Base-by-base conservation (phyloP, 2,113 vertebrate genomes). In the Silurus glanis region DNA sequence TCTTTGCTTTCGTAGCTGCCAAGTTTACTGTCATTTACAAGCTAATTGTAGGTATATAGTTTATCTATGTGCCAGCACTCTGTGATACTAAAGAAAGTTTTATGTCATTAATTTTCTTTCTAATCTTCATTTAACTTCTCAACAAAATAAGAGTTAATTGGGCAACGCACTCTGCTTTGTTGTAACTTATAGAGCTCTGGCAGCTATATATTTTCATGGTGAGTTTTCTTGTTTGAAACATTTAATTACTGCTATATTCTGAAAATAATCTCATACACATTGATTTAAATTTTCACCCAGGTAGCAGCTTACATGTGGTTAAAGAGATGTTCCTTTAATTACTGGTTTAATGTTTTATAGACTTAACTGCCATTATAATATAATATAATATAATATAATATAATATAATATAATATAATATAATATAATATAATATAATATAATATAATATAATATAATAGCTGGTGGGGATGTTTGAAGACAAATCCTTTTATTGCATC, bases 171-270 rank as follows among this genome's bases (percentile, higher is more conserved):
- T 79, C 75, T 78, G 47, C 84, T 80, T 86, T 86, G 74, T 88
- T 86, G 55, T 82, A 80, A 64, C 28, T 28, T 86, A 86, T 83
- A 88, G 56, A 83, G 64, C 74, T 80, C 62, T 53, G 61, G 51
- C 72, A 86, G 72, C 71, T 80, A 83, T 58, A 82, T 21, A 66
- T 62, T 84, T 71, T 85, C 72, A 51, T 88, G 53, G 59, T 72
- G 74, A 69, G 74, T 80, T 83, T 81, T 88, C 80, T 64, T 86
- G 87, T 86, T 83, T 86, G 80, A 83, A 86, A 88, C 72, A 88
- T 86, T 85, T 23, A 69, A 86, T 88, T 88, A 80, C 72, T 86
- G 83, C 78, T 59, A 88, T 58, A 58, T 58, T 51, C 19, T 84
- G 16, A 71, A 47, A 71, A 88, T 56, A 61, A 62, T 69, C 64